Evolutionary conservation across 1,140 invertebrate species (phyloP), one percentile per base, ranked within the genome.

Genomic region (Calosoma granatense): DNA sequence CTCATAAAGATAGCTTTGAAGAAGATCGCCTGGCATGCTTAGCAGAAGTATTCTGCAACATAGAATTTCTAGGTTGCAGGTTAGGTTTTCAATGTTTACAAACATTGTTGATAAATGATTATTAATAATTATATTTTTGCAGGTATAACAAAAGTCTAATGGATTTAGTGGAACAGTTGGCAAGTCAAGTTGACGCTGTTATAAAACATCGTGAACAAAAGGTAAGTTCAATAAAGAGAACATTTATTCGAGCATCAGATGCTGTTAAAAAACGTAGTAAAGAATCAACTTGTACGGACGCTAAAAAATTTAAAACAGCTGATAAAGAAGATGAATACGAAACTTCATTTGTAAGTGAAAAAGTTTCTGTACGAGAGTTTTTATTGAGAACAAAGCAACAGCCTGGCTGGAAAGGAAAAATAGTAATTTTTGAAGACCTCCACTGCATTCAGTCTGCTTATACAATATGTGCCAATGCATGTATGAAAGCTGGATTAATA

Each of bases 1-100:
- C 77, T 2, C 87, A 92, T 71, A 82, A 85, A 64, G 73, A 83
- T 15, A 80, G 79, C 63, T 90, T 85, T 71, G 72, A 82, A 0
- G 81, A 87, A 70, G 83, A 90, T 47, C 77, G 84, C 60, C 72
- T 94, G 9, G 76, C 92, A 26, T 92, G 88, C 71, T 75, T 92
- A 54, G 87, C 89, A 12, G 83, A 87, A 74, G 86, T 88, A 11
- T 92, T 91, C 66, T 78, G 81, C 0, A 94, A 93, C 70, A 77
- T 92, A 36, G 89, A 92, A 69, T 80, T 91, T 55, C 75, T 93
- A 64, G 89, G 89, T 41, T 92, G 89, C 76, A 78, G 79, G 78
- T 87, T 72, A 66, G 43, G 61, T 58, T 55, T 47, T 41, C 22
- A 22, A 22, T 15, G 17, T n/a, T 39, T 55, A 30, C 9, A 19